Evolutionary conservation across 2,113 vertebrate genomes (phyloP).

Genomic region (Eira barbara): DNA sequence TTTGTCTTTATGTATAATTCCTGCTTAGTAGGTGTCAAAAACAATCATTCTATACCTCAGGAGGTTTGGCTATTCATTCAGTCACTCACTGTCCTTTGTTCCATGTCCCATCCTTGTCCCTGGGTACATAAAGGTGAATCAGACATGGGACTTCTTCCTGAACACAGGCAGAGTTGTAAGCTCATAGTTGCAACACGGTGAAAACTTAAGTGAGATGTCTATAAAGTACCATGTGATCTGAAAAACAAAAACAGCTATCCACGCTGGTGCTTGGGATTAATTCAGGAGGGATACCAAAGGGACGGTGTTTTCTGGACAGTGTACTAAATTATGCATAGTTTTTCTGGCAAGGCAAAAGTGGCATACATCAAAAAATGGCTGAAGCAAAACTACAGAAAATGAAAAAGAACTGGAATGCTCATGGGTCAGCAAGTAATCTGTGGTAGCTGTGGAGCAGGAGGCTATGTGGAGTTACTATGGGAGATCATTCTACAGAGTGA

Average conservation of each 20-base stretch:
- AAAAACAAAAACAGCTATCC: background rate
- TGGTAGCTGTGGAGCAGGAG: background rate
- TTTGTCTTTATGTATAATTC: slow-evolving; percentile 17
- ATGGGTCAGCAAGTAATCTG: background rate
- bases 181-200: background rate
- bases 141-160: background rate
- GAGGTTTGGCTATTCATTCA: background rate
- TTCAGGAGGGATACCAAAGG: background rate
- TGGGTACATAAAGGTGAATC: background rate
- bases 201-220: background rate
- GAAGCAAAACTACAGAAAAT: background rate
- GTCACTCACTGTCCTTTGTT: background rate
- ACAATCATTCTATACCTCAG: background rate
- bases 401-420: background rate
- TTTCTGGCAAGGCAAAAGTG: background rate
- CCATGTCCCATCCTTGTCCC: background rate
- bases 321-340: background rate
- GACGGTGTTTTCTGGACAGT: background rate
- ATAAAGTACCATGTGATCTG: background rate
- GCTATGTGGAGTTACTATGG: no score
- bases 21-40: background rate
- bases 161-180: background rate
- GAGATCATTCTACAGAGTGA: background rate
- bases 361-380: background rate
- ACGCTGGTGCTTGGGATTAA: background rate